Evolutionary conservation across 2,113 vertebrate genomes (phyloP).

Genomic region (Phaethornis superciliosus): DNA sequence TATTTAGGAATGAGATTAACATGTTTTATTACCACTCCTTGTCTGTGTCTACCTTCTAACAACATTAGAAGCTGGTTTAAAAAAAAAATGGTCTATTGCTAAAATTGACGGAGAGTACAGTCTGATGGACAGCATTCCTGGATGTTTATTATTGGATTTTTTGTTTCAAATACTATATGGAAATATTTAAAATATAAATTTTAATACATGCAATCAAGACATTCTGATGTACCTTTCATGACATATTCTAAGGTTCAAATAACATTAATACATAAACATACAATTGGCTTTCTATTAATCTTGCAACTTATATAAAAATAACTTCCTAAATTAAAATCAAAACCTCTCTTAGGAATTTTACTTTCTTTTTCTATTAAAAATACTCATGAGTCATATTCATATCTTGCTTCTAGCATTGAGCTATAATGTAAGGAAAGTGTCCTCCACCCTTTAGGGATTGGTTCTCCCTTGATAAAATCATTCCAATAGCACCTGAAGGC

Average conservation of each 20-base stretch:
- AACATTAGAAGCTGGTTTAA: background rate
- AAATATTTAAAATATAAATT: background rate
- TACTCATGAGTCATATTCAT: conserved; percentile 52
- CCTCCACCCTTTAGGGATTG: conserved; percentile 55
- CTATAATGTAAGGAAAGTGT: conserved; percentile 61
- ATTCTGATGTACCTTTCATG: background rate
- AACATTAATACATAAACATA: background rate
- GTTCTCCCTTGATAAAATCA: conserved; percentile 73
- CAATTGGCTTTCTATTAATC: background rate
- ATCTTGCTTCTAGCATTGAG: conserved; percentile 63
- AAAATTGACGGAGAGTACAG: background rate
- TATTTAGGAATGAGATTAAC: background rate
- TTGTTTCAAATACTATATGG: background rate
- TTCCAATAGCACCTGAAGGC: conserved; percentile 77
- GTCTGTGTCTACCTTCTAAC: background rate
- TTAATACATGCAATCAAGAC: background rate
- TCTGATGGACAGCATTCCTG: background rate
- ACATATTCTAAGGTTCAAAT: background rate
- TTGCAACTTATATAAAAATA: conserved; percentile 20
- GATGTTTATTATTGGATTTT: background rate
- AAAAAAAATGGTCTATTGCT: background rate
- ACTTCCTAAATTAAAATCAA: conserved; percentile 48
- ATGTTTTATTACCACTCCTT: background rate
- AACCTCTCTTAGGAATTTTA: conserved; percentile 44
- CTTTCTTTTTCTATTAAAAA: conserved; percentile 61